Conservation (phyloP, 1,140 invertebrate species). For the Saccostrea glomerata region DNA sequence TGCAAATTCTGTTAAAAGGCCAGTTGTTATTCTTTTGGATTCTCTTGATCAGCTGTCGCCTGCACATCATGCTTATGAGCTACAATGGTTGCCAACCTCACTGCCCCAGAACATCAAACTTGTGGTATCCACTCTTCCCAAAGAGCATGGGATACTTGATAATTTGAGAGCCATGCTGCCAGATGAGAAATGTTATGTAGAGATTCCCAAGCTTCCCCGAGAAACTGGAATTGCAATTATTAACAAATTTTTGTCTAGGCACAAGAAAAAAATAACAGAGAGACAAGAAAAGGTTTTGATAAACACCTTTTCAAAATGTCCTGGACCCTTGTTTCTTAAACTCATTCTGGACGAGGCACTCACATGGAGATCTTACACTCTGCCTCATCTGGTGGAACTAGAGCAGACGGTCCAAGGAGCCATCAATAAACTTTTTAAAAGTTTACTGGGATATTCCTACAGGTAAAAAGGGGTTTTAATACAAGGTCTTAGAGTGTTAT, state of each 20-base stretch:
- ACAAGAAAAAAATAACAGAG: conserved; percentile 56
- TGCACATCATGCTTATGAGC: conserved; percentile 61
- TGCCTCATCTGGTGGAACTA: conserved; percentile 42
- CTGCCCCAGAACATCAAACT: conserved; percentile 79
- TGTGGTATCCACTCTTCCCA: conserved; percentile 83
- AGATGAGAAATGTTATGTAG: conserved; percentile 46
- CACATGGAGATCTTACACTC: conserved; percentile 62
- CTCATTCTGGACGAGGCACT: conserved; percentile 62
- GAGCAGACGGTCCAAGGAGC: conserved; percentile 55
- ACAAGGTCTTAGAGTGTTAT: too few species aligned
- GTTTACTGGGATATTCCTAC: conserved; percentile 72
- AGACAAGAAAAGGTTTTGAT: conserved; percentile 59
- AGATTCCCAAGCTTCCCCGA: conserved; percentile 53
- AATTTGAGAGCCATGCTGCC: conserved; percentile 56
- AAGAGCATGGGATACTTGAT: conserved; percentile 63
- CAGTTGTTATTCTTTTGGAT: conserved; percentile 71
- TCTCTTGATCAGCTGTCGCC: conserved; percentile 72
- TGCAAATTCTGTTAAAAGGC: conserved; percentile 37
- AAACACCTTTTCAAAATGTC: conserved; percentile 49
- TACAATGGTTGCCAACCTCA: conserved; percentile 70
- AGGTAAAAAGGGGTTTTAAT: conserved; percentile 49
- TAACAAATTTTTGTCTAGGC: conserved; percentile 46
- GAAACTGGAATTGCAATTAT: conserved; percentile 56
- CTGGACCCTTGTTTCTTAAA: conserved; percentile 65
- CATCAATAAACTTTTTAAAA: conserved; percentile 63